Evolutionary conservation across 2,888 invertebrate genomes (phyloP), one percentile per base, ranked within the genome.

Genomic region (Eudasyphora cyanicolor): DNA sequence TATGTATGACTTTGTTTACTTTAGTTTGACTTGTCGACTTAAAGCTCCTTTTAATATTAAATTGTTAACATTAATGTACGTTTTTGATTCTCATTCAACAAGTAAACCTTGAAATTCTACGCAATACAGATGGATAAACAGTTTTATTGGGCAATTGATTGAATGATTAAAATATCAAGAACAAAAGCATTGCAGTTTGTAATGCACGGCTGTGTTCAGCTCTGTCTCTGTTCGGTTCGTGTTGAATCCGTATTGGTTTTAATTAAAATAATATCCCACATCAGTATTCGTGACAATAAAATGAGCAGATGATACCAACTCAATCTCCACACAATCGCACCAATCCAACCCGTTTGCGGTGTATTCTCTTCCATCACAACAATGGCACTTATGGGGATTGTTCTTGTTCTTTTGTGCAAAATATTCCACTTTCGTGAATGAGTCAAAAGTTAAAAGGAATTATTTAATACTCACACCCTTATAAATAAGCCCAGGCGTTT

Each of bases 371-470:
- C n/a, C 8, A 27, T 57, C 27, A 32, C 8, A n/a, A n/a, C n/a
- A 8, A 51, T 51, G 51, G 21, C 12, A 24, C 21, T 27, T 57
- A 19, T 24, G 27, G 27, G 57, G 14, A 21, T 64, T 35, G 64
- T 35, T 38, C 21, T 19, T 42, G 12, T 38, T 57, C 12, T 62
- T 2, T 42, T 29, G 42, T 42, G 21, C 3, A 67, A 42, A 67
- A 42, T 67, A 6, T 67, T 67, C 21, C 24, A 67, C 12, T 24
- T 17, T 67, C 67, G 24, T 60, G 29, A 2, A 67, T 60, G 69
- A 76, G 51, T 78, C 70, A 75, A 76, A 67, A 69, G 17, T 62
- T 45, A 75, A 76, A 76, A 32, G 76, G 70, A 12, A 69, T 71
- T 74, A 38, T 71, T 62, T 51, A 49, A 32, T 29, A 51, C 60